phyloP scores from a whole-genome alignment of 2,113 vertebrate genomes.

The Charina bottae region DNA sequence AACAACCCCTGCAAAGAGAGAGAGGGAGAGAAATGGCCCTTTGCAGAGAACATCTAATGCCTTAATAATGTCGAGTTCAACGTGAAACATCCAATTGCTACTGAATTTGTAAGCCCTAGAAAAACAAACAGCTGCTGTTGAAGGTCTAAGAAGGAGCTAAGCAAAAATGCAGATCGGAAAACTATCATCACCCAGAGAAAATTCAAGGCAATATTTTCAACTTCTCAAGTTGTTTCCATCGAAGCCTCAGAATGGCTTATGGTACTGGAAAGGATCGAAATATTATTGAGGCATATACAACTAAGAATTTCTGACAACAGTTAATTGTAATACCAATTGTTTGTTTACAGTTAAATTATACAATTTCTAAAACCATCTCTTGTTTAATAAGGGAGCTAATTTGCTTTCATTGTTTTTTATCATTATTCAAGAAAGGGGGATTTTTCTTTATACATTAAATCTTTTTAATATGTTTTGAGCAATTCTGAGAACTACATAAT shows the following conservation, averaged over 20 bases:
- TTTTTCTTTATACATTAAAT: conserved; percentile 29
- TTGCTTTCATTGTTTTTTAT: conserved; percentile 16
- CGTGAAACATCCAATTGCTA: background rate
- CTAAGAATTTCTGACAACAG: background rate
- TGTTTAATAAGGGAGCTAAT: conserved; percentile 35
- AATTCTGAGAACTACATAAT: conserved; percentile 3
- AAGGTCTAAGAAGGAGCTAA: background rate
- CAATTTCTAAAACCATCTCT: conserved; percentile 56
- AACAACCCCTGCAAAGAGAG: background rate
- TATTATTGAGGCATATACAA: background rate
- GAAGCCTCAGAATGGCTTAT: conserved; percentile 23
- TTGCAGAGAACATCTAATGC: background rate
- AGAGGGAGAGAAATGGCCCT: background rate
- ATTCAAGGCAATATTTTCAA: background rate
- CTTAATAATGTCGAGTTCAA: background rate
- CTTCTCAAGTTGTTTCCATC: background rate
- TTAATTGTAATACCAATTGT: background rate
- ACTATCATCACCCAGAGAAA: background rate
- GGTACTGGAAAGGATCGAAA: fast-evolving
- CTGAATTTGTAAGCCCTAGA: background rate
- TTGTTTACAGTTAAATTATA: background rate
- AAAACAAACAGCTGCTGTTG: background rate
- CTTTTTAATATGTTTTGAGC: conserved; percentile 39
- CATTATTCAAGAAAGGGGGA: background rate
- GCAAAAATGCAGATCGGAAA: background rate